Percentiles rank a stretch among this genome's conserved stretches.
phyloP scores from a whole-genome alignment of 1,140 invertebrate genomes.

The Popillia japonica region DNA sequence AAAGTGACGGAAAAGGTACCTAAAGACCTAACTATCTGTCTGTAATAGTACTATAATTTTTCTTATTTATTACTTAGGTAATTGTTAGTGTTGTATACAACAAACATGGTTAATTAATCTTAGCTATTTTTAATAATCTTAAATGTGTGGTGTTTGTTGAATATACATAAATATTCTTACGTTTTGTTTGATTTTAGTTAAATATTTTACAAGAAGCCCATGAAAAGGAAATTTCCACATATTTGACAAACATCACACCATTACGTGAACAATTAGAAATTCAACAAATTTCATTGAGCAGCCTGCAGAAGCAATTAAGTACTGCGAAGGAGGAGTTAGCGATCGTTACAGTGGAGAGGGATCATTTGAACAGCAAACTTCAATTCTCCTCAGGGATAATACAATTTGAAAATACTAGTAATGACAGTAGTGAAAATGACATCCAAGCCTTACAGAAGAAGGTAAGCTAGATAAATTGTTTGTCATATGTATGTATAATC shows the following conservation, averaged over 20 bases:
- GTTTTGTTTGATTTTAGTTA: conserved; percentile 62
- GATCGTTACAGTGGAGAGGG: conserved; percentile 66
- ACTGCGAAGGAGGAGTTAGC: conserved; percentile 66
- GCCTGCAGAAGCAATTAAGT: conserved; percentile 64
- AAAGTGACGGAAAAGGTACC: no score
- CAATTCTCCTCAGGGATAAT: conserved; percentile 58
- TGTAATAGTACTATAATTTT: no score
- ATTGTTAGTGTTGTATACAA: neutral
- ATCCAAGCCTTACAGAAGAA: conserved; percentile 47
- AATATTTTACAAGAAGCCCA: conserved; percentile 80
- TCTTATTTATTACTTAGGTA: no score
- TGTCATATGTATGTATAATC: no score
- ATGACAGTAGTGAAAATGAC: conserved; percentile 41
- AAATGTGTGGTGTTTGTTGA: neutral
- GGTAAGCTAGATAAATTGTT: conserved; percentile 40
- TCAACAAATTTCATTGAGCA: conserved; percentile 65
- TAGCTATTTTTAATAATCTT: neutral
- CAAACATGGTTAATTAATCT: neutral
- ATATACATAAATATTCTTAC: neutral
- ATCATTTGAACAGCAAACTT: conserved; percentile 66
- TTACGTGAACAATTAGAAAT: conserved; percentile 66
- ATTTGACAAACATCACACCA: conserved; percentile 65
- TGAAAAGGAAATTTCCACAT: conserved; percentile 74
- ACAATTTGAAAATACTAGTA: conserved; percentile 42
- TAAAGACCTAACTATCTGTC: no score